Base-by-base conservation (phyloP, 2,888 invertebrate genomes). In the Tortricodes alternella region DNA sequence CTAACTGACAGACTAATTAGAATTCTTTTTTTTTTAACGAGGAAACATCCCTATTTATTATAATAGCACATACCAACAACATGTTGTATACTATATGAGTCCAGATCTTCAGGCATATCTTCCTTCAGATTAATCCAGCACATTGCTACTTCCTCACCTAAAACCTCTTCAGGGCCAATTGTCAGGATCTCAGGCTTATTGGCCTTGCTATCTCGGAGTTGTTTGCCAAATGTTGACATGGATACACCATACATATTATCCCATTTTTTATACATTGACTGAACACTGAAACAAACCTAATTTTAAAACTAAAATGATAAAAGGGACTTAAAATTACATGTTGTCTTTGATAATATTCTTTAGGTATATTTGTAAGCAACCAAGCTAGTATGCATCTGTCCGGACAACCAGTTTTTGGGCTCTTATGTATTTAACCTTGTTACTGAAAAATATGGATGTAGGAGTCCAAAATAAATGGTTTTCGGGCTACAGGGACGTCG, bases 221-320 rank as follows among this genome's bases (percentile, higher is more conserved):
- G 90, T 59, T 89, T 83, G 0, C 92, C 93, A 70, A 95, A 92
- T 44, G 85, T 76, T 29, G 89, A 90, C 96, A 99, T 95, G 64
- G 94, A 93, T 21, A 97, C 94, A 3, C 97, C 98, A 80, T 92
- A 86, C n/a, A 97, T 92, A 70, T 95, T 80, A 16, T 94, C 87
- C 97, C 98, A 98, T 76, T 93, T 94, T 7, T 94, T 91, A 68
- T 93, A 94, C 53, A 94, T 83, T 6, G 87, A 82, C n/a, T 95
- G 94, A 1, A 94, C 78, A 75, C 93, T 93, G 67, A 57, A 78
- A 76, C n/a, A 3, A 27, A 27, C 9, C 9, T 27, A 27, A 21
- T 0, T 27, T 6, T 13, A 0, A 32, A 11, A 32, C 29, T 11
- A 9, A 1, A 27, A 27, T 27, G 9, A 27, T 1, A 27, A 9